Base-by-base conservation (phyloP, 2,888 invertebrate species). In the Aelia acuminata region DNA sequence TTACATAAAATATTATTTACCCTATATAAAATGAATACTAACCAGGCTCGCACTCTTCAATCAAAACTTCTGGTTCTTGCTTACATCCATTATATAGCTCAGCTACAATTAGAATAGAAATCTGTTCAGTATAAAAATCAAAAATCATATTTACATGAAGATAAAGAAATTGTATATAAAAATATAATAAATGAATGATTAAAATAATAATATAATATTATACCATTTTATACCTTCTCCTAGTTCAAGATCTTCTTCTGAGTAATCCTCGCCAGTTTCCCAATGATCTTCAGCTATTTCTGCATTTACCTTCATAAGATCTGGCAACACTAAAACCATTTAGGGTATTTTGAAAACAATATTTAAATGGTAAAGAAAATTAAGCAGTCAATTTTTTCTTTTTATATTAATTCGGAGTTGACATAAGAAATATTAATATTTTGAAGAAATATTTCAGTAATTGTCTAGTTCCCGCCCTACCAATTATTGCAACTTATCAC, bases 51-150 rank as follows among this genome's bases (percentile, higher is more conserved):
- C 35, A 70, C 8, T 70, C 63, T 70, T 70, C 31, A 70, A 70
- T 31, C 63, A 70, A 70, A 70, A 70, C 35, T 70, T 70, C 63
- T 70, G 63, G 63, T 70, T 70, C 63, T 20, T 31, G 63, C 35
- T 70, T 70, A 20, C 63, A 35, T 8, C 31, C 63, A 70, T 70
- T 35, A 70, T 35, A 70, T 35, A 35, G 7, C 8, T 35, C 15
- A 70, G 63, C 63, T 70, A 35, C 4, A 70, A 57, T 13, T 2
- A 53, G 22, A 22, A 53, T n/a, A 53, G 18, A 53, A 53, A 53
- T 53, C 10, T 0, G 7, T 53, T 31, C 57, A 31, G 11, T 31
- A 31, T 13, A 26, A 63, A 63, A 31, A 63, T 15, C 26, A 63
- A 31, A 18, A 22, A 53, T 53, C 53, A n/a, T 7, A 53, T n/a